Conservation (phyloP, 2,797 vertebrate species). For the Sebastes matsubarae region DNA sequence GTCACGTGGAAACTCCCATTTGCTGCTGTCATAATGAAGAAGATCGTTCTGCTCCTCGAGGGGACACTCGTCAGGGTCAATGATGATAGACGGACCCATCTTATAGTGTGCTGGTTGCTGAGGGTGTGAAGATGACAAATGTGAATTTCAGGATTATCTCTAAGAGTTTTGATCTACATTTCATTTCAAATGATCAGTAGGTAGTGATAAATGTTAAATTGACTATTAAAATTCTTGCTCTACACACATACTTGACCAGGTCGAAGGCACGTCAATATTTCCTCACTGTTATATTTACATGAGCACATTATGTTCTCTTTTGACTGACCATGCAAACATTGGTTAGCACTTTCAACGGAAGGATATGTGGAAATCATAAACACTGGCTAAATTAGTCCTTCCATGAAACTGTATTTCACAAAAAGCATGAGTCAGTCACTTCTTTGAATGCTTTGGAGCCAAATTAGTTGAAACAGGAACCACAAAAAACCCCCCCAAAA, state of each 20-base stretch:
- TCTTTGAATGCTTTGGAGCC: neutral
- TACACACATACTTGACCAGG: neutral
- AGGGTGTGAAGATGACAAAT: slow-evolving; percentile 3
- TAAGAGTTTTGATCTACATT: neutral
- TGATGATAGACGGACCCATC: slow-evolving; percentile 93
- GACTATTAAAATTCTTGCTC: neutral
- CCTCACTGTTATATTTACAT: neutral
- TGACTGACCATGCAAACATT: neutral
- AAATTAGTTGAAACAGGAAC: neutral
- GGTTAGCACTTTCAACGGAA: neutral
- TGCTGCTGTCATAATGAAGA: slow-evolving; percentile 92
- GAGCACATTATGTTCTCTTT: slow-evolving; percentile 27
- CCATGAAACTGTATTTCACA: slow-evolving; percentile 31
- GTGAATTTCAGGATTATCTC: neutral
- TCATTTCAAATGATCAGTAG: neutral
- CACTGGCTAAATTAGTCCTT: slow-evolving; percentile 22
- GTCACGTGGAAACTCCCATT: slow-evolving; percentile 96
- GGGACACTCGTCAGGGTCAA: slow-evolving; percentile 93
- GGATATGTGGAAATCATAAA: slow-evolving; percentile 43
- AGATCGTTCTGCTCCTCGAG: slow-evolving; percentile 92
- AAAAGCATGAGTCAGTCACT: neutral
- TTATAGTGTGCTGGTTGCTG: slow-evolving; percentile 90
- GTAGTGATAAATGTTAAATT: neutral
- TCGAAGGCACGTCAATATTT: neutral
- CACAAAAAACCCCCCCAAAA: rapidly evolving